These are phyloP conservation scores for Schizotus pectinicornis DNA, from an alignment of 2,888 invertebrate species.

Conservation along the genomic window DNA sequence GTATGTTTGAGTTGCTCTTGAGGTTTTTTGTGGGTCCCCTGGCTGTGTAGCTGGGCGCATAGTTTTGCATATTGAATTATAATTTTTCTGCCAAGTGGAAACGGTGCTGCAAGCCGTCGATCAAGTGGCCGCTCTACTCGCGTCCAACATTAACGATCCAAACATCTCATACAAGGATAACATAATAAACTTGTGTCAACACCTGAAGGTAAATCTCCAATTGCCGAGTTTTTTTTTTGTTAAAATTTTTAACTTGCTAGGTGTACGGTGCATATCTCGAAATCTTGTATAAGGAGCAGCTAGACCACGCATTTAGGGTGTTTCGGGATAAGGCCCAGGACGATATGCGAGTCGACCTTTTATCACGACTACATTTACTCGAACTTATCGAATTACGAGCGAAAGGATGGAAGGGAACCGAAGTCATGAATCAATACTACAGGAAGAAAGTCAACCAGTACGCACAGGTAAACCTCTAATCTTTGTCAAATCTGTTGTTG, in stretches of 20 bases:
- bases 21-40: too few species aligned
- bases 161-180: constrained; percentile 69
- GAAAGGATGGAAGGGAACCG: constrained; percentile 86
- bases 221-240: too few species aligned
- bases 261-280: constrained; percentile 80
- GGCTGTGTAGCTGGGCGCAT: not conserved
- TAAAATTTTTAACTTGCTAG: constrained; percentile 37
- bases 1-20: too few species aligned
- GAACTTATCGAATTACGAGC: constrained; percentile 93
- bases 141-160: constrained; percentile 75
- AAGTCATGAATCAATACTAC: constrained; percentile 86
- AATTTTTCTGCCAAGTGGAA: constrained; percentile 68
- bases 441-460: constrained; percentile 62
- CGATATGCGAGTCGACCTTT: constrained; percentile 83
- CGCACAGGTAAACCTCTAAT: constrained; percentile 44
- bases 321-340: constrained; percentile 90
- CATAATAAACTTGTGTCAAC: constrained; percentile 79
- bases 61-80: constrained; percentile 1
- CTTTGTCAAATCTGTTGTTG: not conserved
- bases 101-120: constrained; percentile 83
- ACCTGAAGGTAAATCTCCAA: constrained; percentile 71
- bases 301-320: constrained; percentile 84
- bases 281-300: constrained; percentile 81
- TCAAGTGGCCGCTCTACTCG: constrained; percentile 77
- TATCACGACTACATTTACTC: constrained; percentile 85